A percentile compares a stretch with the other conserved stretches of the same genome.
phyloP scores from a whole-genome alignment of 2,113 vertebrate genomes.

The Rhizomys pruinosus region DNA sequence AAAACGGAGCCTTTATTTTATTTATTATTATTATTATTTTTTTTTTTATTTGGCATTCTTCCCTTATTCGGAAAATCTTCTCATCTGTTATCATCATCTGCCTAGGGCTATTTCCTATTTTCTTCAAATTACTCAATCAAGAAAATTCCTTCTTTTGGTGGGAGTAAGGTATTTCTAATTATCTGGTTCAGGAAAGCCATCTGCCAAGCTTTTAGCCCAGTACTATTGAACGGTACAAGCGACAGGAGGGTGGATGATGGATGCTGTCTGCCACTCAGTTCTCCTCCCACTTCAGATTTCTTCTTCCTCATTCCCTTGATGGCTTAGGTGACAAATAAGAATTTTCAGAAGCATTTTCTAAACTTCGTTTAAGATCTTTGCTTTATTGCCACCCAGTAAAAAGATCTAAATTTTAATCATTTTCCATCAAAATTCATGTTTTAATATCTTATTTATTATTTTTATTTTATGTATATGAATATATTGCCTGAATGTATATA shows the following conservation, averaged over 20 bases:
- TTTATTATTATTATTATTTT: too few relatives aligned
- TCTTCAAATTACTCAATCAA: slow-evolving; percentile 66
- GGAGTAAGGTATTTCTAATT: slow-evolving; percentile 74
- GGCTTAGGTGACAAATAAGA: slow-evolving; percentile 25
- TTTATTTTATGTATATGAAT: too few relatives aligned
- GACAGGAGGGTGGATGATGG: background rate
- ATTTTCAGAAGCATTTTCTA: slow-evolving; percentile 4
- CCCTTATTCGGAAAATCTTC: slow-evolving; percentile 45
- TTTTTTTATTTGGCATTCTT: slow-evolving; percentile 49
- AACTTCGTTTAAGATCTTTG: background rate
- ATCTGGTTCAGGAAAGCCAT: slow-evolving; percentile 70
- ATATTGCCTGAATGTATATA: too few relatives aligned
- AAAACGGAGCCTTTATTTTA: background rate
- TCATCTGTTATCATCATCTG: background rate
- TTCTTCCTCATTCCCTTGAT: background rate
- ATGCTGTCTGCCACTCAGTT: background rate
- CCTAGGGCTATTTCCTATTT: slow-evolving; percentile 53
- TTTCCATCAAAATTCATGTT: background rate
- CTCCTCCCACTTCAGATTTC: background rate
- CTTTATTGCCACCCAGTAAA: background rate
- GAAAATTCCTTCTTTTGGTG: slow-evolving; percentile 58
- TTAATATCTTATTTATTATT: too few relatives aligned
- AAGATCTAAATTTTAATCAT: background rate
- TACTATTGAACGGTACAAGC: background rate
- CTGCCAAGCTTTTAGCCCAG: slow-evolving; percentile 45